phyloP scores from a whole-genome alignment of 37 sponge, comb jelly and placozoan genomes.

The Haliclona indistincta region DNA sequence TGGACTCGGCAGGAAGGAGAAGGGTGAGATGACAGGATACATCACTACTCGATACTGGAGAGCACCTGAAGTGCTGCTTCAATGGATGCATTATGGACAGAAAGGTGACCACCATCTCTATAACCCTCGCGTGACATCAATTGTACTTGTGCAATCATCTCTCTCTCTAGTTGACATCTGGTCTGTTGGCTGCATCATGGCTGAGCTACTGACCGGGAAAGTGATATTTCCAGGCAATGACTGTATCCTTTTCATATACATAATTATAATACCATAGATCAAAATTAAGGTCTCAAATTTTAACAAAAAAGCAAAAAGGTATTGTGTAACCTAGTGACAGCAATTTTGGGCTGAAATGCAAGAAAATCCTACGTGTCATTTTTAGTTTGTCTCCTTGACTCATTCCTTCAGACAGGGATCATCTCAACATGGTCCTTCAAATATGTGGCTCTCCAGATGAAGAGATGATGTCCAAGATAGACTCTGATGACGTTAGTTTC shows the following conservation, averaged over 20 bases:
- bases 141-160: too few relatives aligned
- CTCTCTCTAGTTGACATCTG: conserved; percentile 87
- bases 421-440: conserved; percentile 86
- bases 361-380: too few relatives aligned
- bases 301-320: too few relatives aligned
- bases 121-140: too few relatives aligned
- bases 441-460: conserved; percentile 88
- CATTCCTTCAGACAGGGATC: conserved; percentile 87
- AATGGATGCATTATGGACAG: conserved; percentile 96
- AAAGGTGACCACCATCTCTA: too few relatives aligned
- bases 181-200: conserved; percentile 99
- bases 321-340: too few relatives aligned
- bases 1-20: conserved; percentile 90
- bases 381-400: conserved; percentile 3
- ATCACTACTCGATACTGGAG: conserved; percentile 98
- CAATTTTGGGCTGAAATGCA: too few relatives aligned
- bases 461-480: conserved; percentile 70
- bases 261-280: too few relatives aligned
- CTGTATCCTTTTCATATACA: conserved; percentile 55
- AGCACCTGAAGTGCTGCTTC: conserved; percentile 98
- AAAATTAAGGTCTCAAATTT: too few relatives aligned
- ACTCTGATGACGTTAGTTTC: conserved; percentile 49
- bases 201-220: conserved; percentile 92
- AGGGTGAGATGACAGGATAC: conserved; percentile 97
- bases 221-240: conserved; percentile 93